A percentile compares a stretch with the other conserved stretches of the same genome.
phyloP scores from a whole-genome alignment of 2,113 vertebrate species.

The Galbula dea region DNA sequence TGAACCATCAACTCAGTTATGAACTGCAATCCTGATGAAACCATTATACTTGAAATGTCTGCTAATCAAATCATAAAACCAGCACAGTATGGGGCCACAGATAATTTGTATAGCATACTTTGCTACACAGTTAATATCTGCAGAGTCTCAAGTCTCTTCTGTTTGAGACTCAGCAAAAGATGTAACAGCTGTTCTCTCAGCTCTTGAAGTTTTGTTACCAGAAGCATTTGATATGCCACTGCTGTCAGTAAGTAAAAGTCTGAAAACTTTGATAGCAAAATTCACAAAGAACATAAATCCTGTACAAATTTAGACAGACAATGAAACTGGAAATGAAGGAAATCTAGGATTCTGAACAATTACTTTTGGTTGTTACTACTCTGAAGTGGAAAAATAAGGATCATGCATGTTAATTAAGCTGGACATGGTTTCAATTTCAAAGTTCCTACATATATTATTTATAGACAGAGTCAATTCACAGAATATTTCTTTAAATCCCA shows the following conservation, averaged over 20 bases:
- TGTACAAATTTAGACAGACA: neutral
- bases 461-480: neutral
- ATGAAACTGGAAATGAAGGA: neutral
- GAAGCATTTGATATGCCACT: neutral
- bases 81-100: neutral
- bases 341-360: neutral
- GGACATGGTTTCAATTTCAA: neutral
- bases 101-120: neutral
- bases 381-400: neutral
- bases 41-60: neutral
- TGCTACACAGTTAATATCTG: neutral
- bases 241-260: neutral
- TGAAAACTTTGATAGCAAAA: neutral
- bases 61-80: neutral
- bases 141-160: neutral
- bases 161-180: neutral
- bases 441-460: neutral
- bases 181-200: neutral
- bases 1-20: neutral
- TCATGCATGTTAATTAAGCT: neutral
- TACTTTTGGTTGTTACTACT: neutral
- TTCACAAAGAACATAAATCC: neutral
- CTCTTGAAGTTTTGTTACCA: neutral
- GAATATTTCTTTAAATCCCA: neutral
- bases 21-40: neutral